Conservation (phyloP, 2,888 invertebrate genomes). For the Orchestes rusci region DNA sequence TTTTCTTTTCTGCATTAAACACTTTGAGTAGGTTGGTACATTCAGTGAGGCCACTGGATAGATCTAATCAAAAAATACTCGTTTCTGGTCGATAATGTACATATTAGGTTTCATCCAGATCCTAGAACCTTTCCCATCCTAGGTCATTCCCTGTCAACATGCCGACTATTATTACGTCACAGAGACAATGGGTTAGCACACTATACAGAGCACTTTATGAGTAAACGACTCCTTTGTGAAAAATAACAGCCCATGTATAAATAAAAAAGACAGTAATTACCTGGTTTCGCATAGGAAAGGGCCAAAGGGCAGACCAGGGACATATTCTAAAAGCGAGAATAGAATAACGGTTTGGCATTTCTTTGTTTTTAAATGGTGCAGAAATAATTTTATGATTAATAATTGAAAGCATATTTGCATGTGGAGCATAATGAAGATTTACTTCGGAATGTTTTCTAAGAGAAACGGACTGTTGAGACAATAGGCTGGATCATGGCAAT, state of each 20-base stretch:
- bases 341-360: constrained; percentile 5
- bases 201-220: constrained; percentile 19
- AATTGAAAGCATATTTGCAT: constrained; percentile 9
- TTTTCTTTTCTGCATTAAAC: too few relatives aligned
- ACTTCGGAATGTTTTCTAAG: too few relatives aligned
- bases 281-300: constrained; percentile 14
- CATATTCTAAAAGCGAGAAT: too few relatives aligned
- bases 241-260: constrained; percentile 13
- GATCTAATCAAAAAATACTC: too few relatives aligned
- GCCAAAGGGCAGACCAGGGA: too few relatives aligned
- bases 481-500: too few relatives aligned
- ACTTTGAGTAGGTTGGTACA: too few relatives aligned
- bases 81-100: too few relatives aligned
- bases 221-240: constrained; percentile 22
- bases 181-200: constrained; percentile 13
- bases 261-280: constrained; percentile 19
- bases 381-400: constrained; percentile 20
- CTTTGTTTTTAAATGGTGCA: constrained; percentile 22
- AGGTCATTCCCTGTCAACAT: constrained; percentile 16
- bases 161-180: constrained; percentile 22
- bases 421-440: too few relatives aligned
- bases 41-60: too few relatives aligned
- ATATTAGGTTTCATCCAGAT: constrained; percentile 10
- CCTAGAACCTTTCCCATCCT: constrained; percentile 12
- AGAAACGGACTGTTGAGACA: too few relatives aligned